These are phyloP conservation scores for Cheilosia soror DNA, from an alignment of 2,888 invertebrate species.

Conservation along the genomic window DNA sequence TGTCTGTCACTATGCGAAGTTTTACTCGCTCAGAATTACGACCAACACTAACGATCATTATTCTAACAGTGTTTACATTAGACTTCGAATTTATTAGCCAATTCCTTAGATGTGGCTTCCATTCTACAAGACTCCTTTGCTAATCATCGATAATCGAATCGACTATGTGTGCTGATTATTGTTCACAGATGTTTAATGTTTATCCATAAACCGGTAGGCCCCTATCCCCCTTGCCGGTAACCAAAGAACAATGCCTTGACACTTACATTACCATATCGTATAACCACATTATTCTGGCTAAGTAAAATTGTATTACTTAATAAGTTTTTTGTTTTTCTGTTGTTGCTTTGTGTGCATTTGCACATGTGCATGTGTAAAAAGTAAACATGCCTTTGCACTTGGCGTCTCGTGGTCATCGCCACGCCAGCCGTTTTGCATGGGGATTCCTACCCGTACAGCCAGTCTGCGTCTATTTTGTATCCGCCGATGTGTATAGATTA, in stretches of 20 bases:
- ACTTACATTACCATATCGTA: conserved; percentile 19
- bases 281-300: background rate
- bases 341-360: conserved; percentile 31
- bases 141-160: conserved; percentile 29
- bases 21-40: background rate
- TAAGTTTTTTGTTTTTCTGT: background rate
- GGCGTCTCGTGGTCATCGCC: conserved; percentile 24
- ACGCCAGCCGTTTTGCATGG: background rate
- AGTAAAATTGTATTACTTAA: conserved; percentile 9
- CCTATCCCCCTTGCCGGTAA: background rate
- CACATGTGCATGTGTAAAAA: conserved; percentile 42
- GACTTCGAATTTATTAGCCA: background rate
- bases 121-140: conserved; percentile 27
- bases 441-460: conserved; percentile 33
- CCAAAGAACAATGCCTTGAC: conserved; percentile 32
- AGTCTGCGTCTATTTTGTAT: conserved; percentile 22
- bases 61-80: background rate
- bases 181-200: conserved; percentile 21
- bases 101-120: conserved; percentile 9
- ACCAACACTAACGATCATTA: background rate
- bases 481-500: conserved; percentile 23
- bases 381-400: conserved; percentile 5
- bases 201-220: background rate
- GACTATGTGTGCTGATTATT: conserved; percentile 16
- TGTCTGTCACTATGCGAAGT: background rate